Evolutionary conservation across 2,113 vertebrate species (phyloP).

Genomic region (Myiagra hebetior): DNA sequence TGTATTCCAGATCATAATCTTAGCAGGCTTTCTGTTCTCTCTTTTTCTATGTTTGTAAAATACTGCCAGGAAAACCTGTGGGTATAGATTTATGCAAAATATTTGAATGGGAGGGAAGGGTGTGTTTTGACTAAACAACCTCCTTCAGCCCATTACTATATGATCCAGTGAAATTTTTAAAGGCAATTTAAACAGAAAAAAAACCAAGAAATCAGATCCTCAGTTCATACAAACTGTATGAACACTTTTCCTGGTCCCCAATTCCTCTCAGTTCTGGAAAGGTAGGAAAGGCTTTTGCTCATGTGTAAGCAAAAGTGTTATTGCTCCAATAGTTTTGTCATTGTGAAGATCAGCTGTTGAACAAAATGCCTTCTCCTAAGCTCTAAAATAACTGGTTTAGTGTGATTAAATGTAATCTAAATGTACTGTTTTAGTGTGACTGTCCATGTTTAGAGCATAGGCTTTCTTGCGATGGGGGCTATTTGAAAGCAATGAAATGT

Average conservation of each 20-base stretch:
- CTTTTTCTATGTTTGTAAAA: background rate
- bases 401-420: background rate
- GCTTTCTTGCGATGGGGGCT: background rate
- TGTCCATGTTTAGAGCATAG: background rate
- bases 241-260: background rate
- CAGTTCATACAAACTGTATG: background rate
- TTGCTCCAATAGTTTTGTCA: background rate
- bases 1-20: background rate
- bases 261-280: background rate
- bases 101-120: background rate
- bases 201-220: background rate
- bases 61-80: background rate
- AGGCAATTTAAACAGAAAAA: background rate
- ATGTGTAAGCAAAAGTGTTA: background rate
- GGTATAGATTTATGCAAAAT: background rate
- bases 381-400: background rate
- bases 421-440: background rate
- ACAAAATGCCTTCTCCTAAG: background rate
- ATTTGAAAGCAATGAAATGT: background rate
- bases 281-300: accelerated
- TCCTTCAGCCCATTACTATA: background rate
- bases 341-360: background rate
- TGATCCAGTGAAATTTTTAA: background rate
- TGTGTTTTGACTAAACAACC: accelerated
- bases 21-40: background rate